Conservation (phyloP, 1,140 invertebrate species). For the Varroa destructor region DNA sequence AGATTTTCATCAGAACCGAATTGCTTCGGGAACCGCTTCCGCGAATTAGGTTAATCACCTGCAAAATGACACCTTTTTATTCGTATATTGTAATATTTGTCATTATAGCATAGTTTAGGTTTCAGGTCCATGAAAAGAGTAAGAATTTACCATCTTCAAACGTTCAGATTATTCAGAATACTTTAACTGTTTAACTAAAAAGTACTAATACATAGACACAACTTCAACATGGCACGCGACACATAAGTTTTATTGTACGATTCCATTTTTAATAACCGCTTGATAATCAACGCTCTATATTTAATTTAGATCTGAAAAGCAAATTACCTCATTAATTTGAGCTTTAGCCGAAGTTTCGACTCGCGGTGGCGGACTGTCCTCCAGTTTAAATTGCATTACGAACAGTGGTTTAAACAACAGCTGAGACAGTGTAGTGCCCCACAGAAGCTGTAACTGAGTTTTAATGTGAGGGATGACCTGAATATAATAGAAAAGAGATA, state of each 20-base stretch:
- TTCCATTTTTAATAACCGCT: too few species aligned
- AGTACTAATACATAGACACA: too few species aligned
- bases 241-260: too few species aligned
- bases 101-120: constrained; percentile 15
- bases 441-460: constrained; percentile 65
- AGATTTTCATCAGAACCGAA: constrained; percentile 47
- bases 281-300: too few species aligned
- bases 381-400: constrained; percentile 29
- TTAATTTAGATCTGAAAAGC: neutral
- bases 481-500: constrained; percentile 45
- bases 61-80: neutral
- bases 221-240: too few species aligned
- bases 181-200: too few species aligned
- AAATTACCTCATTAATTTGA: constrained; percentile 29
- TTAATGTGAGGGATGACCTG: constrained; percentile 66
- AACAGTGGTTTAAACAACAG: constrained; percentile 44
- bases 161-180: neutral
- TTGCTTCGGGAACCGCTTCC: constrained; percentile 2
- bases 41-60: neutral
- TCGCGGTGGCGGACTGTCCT: neutral
- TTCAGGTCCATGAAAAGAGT: constrained; percentile 28
- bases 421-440: constrained; percentile 56
- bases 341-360: constrained; percentile 31
- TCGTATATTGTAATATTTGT: neutral
- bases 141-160: neutral